phyloP scores from a whole-genome alignment of 2,888 invertebrate genomes.

The Synanthedon vespiformis region DNA sequence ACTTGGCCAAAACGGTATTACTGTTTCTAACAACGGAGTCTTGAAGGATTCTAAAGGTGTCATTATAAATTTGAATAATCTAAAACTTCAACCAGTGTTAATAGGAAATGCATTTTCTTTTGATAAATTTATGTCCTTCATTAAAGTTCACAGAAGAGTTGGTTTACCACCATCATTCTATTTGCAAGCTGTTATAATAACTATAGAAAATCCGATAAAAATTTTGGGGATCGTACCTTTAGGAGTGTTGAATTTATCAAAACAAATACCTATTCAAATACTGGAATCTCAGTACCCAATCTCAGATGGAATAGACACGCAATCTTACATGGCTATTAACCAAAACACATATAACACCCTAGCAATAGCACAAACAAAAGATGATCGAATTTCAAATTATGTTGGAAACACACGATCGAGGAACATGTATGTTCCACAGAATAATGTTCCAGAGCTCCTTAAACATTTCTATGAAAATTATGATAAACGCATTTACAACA shows the following conservation, averaged over 20 bases:
- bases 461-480: neutral
- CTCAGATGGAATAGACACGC: neutral
- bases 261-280: neutral
- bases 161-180: slow-evolving; percentile 17
- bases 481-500: too few relatives aligned
- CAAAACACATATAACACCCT: too few relatives aligned
- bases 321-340: neutral
- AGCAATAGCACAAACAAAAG: neutral
- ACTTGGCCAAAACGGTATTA: slow-evolving; percentile 24
- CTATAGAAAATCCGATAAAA: slow-evolving; percentile 24
- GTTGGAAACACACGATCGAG: neutral
- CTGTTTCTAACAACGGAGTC: slow-evolving; percentile 17
- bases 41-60: slow-evolving; percentile 23
- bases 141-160: neutral
- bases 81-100: slow-evolving; percentile 32
- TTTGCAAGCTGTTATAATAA: slow-evolving; percentile 30
- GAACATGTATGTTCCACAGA: neutral
- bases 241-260: slow-evolving; percentile 14
- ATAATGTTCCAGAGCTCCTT: neutral
- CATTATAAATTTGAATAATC: slow-evolving; percentile 18
- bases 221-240: slow-evolving; percentile 38
- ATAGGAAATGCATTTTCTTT: slow-evolving; percentile 27
- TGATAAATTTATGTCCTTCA: slow-evolving; percentile 9
- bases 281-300: neutral
- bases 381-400: neutral